These are phyloP conservation scores for Anthophora plumipes DNA, from an alignment of 2,888 invertebrate species.

Conservation along the genomic window DNA sequence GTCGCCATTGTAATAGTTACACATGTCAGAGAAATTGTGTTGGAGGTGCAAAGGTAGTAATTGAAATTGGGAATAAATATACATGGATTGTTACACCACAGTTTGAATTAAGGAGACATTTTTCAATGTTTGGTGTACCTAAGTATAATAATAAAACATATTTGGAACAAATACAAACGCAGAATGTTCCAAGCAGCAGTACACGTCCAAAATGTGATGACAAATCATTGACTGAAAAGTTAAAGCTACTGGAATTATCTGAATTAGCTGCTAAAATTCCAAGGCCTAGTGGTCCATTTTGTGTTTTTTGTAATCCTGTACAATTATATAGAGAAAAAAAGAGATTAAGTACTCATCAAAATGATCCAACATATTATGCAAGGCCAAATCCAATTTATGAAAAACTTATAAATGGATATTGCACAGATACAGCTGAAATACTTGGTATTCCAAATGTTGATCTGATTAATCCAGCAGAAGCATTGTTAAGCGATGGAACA, in stretches of 20 bases:
- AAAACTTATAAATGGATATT: constrained; percentile 83
- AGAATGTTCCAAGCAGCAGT: constrained; percentile 74
- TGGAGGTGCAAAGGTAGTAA: constrained; percentile 82
- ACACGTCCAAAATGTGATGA: constrained; percentile 77
- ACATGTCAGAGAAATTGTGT: constrained; percentile 83
- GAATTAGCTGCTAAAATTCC: constrained; percentile 77
- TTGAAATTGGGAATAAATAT: constrained; percentile 84
- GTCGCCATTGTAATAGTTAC: constrained; percentile 82
- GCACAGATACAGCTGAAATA: constrained; percentile 81
- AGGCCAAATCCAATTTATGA: constrained; percentile 81
- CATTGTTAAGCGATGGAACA: constrained; percentile 80
- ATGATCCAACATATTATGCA: constrained; percentile 79
- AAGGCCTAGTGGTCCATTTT: constrained; percentile 82
- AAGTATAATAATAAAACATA: constrained; percentile 79
- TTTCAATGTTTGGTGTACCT: constrained; percentile 83
- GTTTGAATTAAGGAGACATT: constrained; percentile 81
- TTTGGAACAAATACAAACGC: constrained; percentile 74
- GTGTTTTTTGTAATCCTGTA: constrained; percentile 83
- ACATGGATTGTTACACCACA: constrained; percentile 84
- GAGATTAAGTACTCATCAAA: constrained; percentile 77
- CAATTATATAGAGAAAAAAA: constrained; percentile 82
- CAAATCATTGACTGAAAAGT: constrained; percentile 78
- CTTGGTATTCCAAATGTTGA: constrained; percentile 84
- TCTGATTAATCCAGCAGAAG: constrained; percentile 83
- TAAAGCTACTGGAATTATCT: constrained; percentile 78